These are phyloP conservation scores for Pinna nobilis DNA, from an alignment of 1,140 invertebrate species.

Conservation along the genomic window DNA sequence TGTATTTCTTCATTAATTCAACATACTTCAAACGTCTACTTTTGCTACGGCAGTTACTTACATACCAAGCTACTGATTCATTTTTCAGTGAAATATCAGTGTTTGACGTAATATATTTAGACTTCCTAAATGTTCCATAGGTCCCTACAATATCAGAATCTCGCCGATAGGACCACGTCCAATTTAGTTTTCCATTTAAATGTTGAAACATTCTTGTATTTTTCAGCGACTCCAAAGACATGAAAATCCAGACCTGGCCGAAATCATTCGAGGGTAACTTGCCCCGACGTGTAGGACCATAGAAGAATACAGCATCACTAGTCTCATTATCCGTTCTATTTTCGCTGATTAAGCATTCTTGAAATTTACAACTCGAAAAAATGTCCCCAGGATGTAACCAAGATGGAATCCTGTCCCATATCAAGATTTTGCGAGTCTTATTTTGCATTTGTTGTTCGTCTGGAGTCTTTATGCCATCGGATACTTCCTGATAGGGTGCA, in stretches of 20 bases:
- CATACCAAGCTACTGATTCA: constrained; percentile 79
- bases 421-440: too few relatives aligned
- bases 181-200: constrained; percentile 78
- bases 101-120: neutral
- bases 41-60: constrained; percentile 79
- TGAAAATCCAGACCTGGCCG: constrained; percentile 20
- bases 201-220: neutral
- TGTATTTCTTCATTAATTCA: constrained; percentile 76
- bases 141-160: constrained; percentile 75
- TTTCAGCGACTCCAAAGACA: neutral
- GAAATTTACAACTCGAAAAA: too few relatives aligned
- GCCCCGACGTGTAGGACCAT: too few relatives aligned
- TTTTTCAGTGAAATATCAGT: constrained; percentile 37
- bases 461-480: too few relatives aligned
- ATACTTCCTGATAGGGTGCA: too few relatives aligned
- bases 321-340: too few relatives aligned
- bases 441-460: too few relatives aligned
- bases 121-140: constrained; percentile 25
- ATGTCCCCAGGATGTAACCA: too few relatives aligned
- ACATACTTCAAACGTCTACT: constrained; percentile 78
- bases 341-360: too few relatives aligned
- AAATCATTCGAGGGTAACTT: too few relatives aligned
- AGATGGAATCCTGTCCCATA: too few relatives aligned
- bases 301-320: too few relatives aligned
- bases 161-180: constrained; percentile 85